Base-by-base conservation (phyloP, 2,797 vertebrate genomes). In the Glyptemys insculpta region DNA sequence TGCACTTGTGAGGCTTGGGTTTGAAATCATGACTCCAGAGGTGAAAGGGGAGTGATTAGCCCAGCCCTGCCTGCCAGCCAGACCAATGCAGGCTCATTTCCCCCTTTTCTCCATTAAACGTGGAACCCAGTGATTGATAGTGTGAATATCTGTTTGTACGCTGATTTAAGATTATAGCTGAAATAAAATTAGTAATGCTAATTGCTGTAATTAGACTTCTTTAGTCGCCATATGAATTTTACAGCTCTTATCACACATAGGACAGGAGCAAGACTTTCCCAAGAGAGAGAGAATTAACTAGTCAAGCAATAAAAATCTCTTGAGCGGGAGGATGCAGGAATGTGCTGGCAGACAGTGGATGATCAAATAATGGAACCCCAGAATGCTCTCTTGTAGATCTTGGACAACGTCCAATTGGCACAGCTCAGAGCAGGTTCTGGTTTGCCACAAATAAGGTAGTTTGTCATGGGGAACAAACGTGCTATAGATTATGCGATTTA, bases 261-360 rank as follows among this genome's bases (percentile, higher is more conserved):
- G 88, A 85, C 47, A 88, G 91, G 88, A 91, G 86, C 94, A 74
- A 52, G 82, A 92, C 50, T 54, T 18, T 96, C 87, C 95, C 86
- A 62, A 86, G 95, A 94, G 81, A n/a, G 54, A 21, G 11, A 56
- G 94, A 93, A 83, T 88, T 95, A 87, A 90, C 80, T 79, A 84
- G 86, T 31, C 72, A 72, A 92, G 68, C 85, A 86, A 90, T 83
- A 94, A 90, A 72, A 93, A 93, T 81, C 56, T 94, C 57, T 85
- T 88, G 96, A 95, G 65, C 90, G 93, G 96, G 85, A 57, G 94
- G 93, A 94, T 65, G 86, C 83, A 92, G 74, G 34, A 76, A 80
- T 95, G 59, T 89, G 76, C 65, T 84, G 78, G 52, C 52, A 5
- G 62, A 52, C 82, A 15, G 2, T 86, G 95, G 86, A n/a, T 47